These are phyloP conservation scores for Ceyx melanurus DNA, from an alignment of 2,113 vertebrate species.

Conservation along the genomic window DNA sequence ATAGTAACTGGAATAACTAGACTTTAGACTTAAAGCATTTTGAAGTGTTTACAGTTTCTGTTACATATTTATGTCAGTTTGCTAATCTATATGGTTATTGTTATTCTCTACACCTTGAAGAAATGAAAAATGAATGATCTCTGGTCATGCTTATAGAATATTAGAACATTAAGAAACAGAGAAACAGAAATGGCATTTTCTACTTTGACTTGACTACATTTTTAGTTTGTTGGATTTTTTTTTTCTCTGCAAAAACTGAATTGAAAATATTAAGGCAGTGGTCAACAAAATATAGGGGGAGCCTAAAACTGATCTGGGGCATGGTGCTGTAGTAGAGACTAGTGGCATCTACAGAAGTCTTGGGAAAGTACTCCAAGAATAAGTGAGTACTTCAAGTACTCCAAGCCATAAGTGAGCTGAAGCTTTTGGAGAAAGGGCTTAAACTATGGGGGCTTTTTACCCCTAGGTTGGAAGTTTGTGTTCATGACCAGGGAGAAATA, in stretches of 20 bases:
- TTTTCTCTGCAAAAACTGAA: not conserved
- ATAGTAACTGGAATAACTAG: slow-evolving; percentile 17
- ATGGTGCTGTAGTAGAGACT: not conserved
- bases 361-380: not conserved
- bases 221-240: not conserved
- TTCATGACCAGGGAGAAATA: not conserved
- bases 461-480: not conserved
- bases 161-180: not conserved
- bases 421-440: not conserved
- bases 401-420: not conserved
- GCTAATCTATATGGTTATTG: not conserved
- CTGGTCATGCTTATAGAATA: not conserved
- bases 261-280: not conserved
- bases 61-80: not conserved
- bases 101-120: not conserved
- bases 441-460: not conserved
- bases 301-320: not conserved
- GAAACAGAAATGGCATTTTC: slow-evolving; percentile 12
- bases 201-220: not conserved
- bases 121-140: not conserved
- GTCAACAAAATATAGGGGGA: not conserved
- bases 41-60: slow-evolving; percentile 30
- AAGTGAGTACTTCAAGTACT: too few species aligned
- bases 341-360: not conserved
- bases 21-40: slow-evolving; percentile 1